phyloP scores from a whole-genome alignment of 2,888 invertebrate genomes.

The Perdita meconis region DNA sequence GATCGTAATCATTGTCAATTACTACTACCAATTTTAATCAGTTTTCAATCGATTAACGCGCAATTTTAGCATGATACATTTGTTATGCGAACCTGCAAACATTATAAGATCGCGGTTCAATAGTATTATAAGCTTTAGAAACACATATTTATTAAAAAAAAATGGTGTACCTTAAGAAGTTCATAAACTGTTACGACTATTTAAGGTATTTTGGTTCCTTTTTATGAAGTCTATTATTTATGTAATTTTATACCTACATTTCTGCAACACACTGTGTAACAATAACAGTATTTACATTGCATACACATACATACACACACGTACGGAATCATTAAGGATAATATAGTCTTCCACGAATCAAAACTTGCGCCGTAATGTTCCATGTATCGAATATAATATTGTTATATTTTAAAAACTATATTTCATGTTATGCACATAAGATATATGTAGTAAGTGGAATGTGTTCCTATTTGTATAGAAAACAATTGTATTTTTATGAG shows the following conservation, averaged over 20 bases:
- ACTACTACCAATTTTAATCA: too few relatives aligned
- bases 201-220: background rate
- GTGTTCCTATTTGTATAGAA: slow-evolving; percentile 61
- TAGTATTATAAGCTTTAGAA: too few relatives aligned
- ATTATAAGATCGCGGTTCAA: too few relatives aligned
- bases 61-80: too few relatives aligned
- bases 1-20: too few relatives aligned
- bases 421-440: slow-evolving; percentile 59
- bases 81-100: too few relatives aligned
- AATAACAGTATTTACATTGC: slow-evolving; percentile 41
- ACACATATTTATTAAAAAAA: too few relatives aligned
- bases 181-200: too few relatives aligned
- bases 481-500: slow-evolving; percentile 65
- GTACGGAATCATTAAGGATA: slow-evolving; percentile 35
- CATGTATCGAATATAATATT: slow-evolving; percentile 49
- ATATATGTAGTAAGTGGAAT: slow-evolving; percentile 56
- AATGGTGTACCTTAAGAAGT: too few relatives aligned
- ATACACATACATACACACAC: background rate
- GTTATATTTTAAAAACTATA: slow-evolving; percentile 64
- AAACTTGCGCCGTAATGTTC: slow-evolving; percentile 29
- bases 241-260: background rate
- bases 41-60: too few relatives aligned
- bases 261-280: background rate
- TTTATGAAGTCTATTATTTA: background rate
- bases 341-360: slow-evolving; percentile 41